Conservation (phyloP, 1,140 invertebrate species). For the Oryzaephilus surinamensis region DNA sequence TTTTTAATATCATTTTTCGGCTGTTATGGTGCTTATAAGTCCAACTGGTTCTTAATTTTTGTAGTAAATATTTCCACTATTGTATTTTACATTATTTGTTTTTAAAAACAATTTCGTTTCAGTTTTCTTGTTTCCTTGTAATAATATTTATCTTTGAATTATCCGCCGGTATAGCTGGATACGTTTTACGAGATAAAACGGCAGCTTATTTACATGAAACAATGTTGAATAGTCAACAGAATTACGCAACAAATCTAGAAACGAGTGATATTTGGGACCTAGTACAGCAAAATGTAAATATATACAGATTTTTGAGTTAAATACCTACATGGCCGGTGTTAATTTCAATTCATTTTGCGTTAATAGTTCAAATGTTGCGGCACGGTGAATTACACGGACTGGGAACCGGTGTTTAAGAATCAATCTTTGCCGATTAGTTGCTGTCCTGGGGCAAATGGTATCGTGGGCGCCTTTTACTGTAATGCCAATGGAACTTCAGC, state of each 20-base stretch:
- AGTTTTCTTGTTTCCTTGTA: constrained; percentile 72
- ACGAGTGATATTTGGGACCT: constrained; percentile 34
- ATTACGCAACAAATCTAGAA: too few species aligned
- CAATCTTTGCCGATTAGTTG: constrained; percentile 48
- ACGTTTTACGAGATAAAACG: constrained; percentile 56
- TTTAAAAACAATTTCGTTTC: constrained; percentile 25
- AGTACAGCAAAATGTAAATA: constrained; percentile 32
- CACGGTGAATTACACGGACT: constrained; percentile 45
- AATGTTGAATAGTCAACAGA: too few species aligned
- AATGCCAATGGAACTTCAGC: too few species aligned
- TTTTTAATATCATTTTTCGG: constrained; percentile 78
- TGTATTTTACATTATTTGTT: neutral
- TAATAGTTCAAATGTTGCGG: constrained; percentile 66
- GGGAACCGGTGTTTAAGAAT: constrained; percentile 36
- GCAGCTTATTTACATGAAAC: constrained; percentile 50
- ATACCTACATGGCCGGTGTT: too few species aligned
- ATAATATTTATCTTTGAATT: constrained; percentile 78
- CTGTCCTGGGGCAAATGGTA: constrained; percentile 34
- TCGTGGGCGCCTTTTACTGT: constrained; percentile 13
- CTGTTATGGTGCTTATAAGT: constrained; percentile 75
- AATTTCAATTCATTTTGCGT: constrained; percentile 10
- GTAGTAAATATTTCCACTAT: constrained; percentile 46
- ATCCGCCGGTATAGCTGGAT: constrained; percentile 73
- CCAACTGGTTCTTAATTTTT: constrained; percentile 75
- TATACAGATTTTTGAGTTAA: constrained; percentile 1